A percentile compares a stretch with the other conserved stretches of the same genome.
phyloP scores from a whole-genome alignment of 1,140 invertebrate genomes.

The Euglossa dilemma region DNA sequence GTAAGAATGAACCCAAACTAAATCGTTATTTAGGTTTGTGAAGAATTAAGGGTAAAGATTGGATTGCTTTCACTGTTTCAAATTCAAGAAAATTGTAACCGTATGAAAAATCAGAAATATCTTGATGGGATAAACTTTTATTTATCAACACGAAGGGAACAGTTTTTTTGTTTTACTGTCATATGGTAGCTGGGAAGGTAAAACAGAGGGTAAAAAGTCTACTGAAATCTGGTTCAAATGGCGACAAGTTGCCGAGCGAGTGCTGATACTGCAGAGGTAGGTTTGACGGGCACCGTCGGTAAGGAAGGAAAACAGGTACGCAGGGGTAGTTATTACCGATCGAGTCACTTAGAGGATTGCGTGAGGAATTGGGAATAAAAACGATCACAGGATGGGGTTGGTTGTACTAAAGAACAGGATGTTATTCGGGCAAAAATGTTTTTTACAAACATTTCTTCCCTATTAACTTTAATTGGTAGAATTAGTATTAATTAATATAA shows the following conservation, averaged over 20 bases:
- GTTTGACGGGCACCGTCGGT: constrained; percentile 51
- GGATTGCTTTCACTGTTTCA: too few species aligned
- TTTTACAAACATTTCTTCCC: too few species aligned
- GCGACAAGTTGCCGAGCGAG: neutral
- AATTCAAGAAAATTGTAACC: neutral
- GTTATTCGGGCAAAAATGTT: too few species aligned
- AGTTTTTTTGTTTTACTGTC: neutral
- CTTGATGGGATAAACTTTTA: neutral
- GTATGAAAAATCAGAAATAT: neutral
- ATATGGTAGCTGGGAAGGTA: constrained; percentile 43
- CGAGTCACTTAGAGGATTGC: constrained; percentile 18
- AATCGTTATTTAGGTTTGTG: neutral
- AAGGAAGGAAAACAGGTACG: constrained; percentile 45
- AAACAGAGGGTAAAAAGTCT: constrained; percentile 42
- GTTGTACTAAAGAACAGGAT: neutral
- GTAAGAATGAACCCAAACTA: neutral
- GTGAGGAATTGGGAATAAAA: neutral
- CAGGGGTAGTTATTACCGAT: constrained; percentile 60
- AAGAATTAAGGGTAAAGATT: neutral
- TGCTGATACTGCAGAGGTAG: constrained; percentile 44
- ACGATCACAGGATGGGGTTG: constrained; percentile 55
- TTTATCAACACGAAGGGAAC: neutral
- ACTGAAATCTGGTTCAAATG: neutral
- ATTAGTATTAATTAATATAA: too few species aligned
- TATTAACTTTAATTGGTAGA: neutral